phyloP scores from a whole-genome alignment of 2,888 invertebrate genomes.

The Fragum fragum region DNA sequence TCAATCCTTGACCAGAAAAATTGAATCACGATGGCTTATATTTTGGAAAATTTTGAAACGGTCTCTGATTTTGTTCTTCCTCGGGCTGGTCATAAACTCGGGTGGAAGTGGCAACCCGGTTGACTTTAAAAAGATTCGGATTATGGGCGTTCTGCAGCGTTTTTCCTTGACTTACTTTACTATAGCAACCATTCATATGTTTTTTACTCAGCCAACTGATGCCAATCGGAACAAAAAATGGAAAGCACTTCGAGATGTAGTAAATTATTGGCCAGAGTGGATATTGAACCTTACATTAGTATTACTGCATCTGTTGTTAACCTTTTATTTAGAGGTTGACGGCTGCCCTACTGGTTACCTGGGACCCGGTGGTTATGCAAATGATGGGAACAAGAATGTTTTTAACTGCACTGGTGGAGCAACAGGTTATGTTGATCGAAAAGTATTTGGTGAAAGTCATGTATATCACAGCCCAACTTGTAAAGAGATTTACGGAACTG shows the following conservation, averaged over 20 bases:
- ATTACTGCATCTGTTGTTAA: slow-evolving; percentile 90
- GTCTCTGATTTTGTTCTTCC: slow-evolving; percentile 85
- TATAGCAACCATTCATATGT: slow-evolving; percentile 89
- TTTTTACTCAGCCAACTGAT: slow-evolving; percentile 81
- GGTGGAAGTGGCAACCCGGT: slow-evolving; percentile 67
- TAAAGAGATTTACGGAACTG: slow-evolving; percentile 89
- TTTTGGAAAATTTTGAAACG: slow-evolving; percentile 86
- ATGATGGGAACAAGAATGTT: slow-evolving; percentile 75
- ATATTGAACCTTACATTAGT: slow-evolving; percentile 90
- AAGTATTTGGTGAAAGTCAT: slow-evolving; percentile 92
- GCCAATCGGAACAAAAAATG: slow-evolving; percentile 66
- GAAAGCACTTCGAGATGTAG: slow-evolving; percentile 83
- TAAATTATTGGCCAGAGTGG: slow-evolving; percentile 90
- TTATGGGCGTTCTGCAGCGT: slow-evolving; percentile 97
- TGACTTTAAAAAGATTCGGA: slow-evolving; percentile 89
- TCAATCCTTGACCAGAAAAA: slow-evolving; percentile 91
- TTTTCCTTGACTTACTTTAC: slow-evolving; percentile 94
- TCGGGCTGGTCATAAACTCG: slow-evolving; percentile 85
- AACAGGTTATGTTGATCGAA: slow-evolving; percentile 93
- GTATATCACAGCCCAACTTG: slow-evolving; percentile 91
- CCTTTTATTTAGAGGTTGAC: slow-evolving; percentile 92
- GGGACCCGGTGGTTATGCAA: slow-evolving; percentile 94
- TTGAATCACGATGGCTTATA: slow-evolving; percentile 81
- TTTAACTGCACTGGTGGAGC: slow-evolving; percentile 95
- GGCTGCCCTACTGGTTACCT: slow-evolving; percentile 93